Conservation (phyloP, 2,888 invertebrate species). For the Brachyptera risi region DNA sequence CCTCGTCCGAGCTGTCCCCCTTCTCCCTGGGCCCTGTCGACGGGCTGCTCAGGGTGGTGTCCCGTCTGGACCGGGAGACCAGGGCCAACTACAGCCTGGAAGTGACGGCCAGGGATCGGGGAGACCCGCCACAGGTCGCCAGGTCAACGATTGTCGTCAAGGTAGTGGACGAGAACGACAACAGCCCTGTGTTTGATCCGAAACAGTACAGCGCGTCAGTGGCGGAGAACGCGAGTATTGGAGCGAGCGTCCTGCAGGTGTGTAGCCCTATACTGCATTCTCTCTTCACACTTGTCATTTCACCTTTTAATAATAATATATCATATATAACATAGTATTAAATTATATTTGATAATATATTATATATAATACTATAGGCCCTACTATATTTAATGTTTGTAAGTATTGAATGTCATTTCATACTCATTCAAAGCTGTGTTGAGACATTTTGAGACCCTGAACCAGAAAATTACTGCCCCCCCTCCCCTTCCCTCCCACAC, state of each 20-base stretch:
- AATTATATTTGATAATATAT: no score
- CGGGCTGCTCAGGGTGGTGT: constrained; percentile 79
- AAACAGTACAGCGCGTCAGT: constrained; percentile 86
- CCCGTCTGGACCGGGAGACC: constrained; percentile 80
- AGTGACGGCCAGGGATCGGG: constrained; percentile 83
- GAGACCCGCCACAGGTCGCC: constrained; percentile 73
- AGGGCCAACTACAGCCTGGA: constrained; percentile 69
- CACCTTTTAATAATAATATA: no score
- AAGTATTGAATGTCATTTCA: no score
- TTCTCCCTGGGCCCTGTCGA: constrained; percentile 85
- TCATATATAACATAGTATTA: no score
- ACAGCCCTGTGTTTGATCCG: constrained; percentile 83
- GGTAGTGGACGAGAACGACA: constrained; percentile 85
- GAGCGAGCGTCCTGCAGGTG: constrained; percentile 83
- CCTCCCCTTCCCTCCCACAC: no score
- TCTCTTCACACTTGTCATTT: no score
- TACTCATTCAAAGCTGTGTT: no score
- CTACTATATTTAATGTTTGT: no score
- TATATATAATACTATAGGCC: no score
- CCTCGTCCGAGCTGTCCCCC: constrained; percentile 54
- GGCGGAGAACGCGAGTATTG: constrained; percentile 91
- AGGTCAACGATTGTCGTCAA: constrained; percentile 65
- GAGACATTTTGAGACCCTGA: no score
- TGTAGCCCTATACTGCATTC: neutral
- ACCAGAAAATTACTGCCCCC: no score